Evolutionary conservation across 37 sponge, comb jelly and placozoan species (phyloP).

Genomic region (Sycon ciliatum): DNA sequence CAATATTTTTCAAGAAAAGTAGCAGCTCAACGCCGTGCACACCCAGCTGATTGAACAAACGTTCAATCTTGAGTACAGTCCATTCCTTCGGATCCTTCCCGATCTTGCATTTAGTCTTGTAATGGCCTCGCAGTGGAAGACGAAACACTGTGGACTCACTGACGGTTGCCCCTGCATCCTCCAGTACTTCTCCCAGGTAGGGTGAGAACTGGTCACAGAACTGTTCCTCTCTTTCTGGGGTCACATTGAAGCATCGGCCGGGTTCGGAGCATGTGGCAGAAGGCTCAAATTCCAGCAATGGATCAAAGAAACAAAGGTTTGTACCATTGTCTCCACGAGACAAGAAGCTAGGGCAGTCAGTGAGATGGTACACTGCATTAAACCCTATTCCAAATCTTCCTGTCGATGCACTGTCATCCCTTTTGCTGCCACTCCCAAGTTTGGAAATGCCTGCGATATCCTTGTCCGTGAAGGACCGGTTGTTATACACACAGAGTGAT

Average conservation of each 20-base stretch:
- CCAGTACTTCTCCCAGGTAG: not conserved
- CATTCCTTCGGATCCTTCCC: not conserved
- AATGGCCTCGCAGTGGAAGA: not conserved
- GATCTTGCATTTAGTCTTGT: not conserved
- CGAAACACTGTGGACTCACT: not conserved
- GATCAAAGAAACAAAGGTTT: conserved; percentile 63
- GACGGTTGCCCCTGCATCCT: not conserved
- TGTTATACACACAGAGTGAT: conserved; percentile 55
- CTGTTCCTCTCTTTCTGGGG: not conserved
- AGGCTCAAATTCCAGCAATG: conserved; percentile 9
- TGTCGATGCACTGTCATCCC: conserved; percentile 38
- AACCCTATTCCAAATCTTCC: conserved; percentile 80
- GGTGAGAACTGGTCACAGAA: not conserved
- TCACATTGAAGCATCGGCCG: not conserved
- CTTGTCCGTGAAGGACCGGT: conserved; percentile 47
- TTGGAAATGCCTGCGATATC: conserved; percentile 59
- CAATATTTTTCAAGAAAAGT: not conserved
- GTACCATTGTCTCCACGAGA: conserved; percentile 34
- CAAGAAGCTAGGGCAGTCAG: conserved; percentile 65
- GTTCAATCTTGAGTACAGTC: not conserved
- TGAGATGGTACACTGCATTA: conserved; percentile 75
- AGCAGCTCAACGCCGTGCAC: not conserved
- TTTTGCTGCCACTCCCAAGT: conserved; percentile 66
- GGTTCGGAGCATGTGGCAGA: not conserved
- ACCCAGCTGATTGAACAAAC: not conserved